A percentile compares a stretch with the other conserved stretches of the same genome.
phyloP scores from a whole-genome alignment of 2,113 vertebrate genomes.

The Oncorhynchus gorbuscha region DNA sequence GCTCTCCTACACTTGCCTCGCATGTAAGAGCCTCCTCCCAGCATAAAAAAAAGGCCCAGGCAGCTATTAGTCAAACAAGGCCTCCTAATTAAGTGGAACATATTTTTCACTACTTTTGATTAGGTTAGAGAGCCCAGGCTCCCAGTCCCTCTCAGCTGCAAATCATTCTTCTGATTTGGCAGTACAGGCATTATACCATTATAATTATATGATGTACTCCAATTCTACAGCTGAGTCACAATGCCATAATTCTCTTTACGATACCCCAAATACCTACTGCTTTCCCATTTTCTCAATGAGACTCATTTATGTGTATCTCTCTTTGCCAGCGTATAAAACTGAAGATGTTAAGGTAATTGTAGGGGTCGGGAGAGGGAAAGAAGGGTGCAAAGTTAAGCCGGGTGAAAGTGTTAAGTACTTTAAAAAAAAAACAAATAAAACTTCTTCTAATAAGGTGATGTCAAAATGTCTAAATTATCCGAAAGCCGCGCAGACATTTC shows the following conservation, averaged over 20 bases:
- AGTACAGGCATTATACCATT: conserved; percentile 51
- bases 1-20: conserved; percentile 25
- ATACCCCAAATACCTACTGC: conserved; percentile 55
- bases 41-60: conserved; percentile 54
- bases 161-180: conserved; percentile 67
- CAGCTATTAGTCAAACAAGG: conserved; percentile 60
- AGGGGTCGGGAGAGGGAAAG: conserved; percentile 7
- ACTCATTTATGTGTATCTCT: conserved; percentile 56
- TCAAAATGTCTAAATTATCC: conserved; percentile 54
- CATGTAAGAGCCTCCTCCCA: conserved; percentile 34
- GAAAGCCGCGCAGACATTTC: conserved; percentile 36
- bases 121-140: conserved; percentile 38
- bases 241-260: conserved; percentile 65
- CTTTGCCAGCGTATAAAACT: conserved; percentile 57
- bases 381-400: conserved; percentile 34
- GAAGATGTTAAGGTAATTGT: conserved; percentile 46
- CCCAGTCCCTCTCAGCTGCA: conserved; percentile 59
- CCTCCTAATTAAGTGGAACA: conserved; percentile 61
- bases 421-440: conserved; percentile 39
- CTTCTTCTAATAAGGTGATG: conserved; percentile 41
- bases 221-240: conserved; percentile 59
- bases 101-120: conserved; percentile 60
- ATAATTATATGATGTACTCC: conserved; percentile 63
- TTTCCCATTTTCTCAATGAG: conserved; percentile 70
- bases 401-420: conserved; percentile 14